phyloP scores from a whole-genome alignment of 2,113 vertebrate genomes.

The Chamaetylas fuelleborni region DNA sequence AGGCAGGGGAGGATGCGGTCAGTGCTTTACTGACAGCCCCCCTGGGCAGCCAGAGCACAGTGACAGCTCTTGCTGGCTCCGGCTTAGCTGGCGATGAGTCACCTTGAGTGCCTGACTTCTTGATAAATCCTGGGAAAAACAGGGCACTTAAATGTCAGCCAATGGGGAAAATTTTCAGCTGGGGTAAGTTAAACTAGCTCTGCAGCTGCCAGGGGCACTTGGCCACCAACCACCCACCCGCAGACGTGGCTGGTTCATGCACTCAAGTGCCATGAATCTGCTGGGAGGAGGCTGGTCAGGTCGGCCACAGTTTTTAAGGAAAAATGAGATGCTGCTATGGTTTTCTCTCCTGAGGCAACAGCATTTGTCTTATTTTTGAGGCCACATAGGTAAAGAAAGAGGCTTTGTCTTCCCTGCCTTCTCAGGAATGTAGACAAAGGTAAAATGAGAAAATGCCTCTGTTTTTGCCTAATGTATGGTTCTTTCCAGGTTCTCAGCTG shows the following conservation, averaged over 20 bases:
- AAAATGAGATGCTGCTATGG: background rate
- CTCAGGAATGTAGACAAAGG: background rate
- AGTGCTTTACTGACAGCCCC: background rate
- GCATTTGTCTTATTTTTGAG: background rate
- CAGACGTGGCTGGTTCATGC: background rate
- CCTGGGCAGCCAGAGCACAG: background rate
- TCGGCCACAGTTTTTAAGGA: background rate
- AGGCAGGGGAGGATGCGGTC: background rate
- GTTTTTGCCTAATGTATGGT: background rate
- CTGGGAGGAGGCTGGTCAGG: background rate
- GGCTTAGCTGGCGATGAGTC: background rate
- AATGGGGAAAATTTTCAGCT: background rate
- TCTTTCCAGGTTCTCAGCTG: background rate
- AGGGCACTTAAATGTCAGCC: constrained; percentile 37
- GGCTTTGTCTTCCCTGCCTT: background rate
- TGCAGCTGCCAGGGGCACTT: background rate
- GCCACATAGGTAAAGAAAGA: background rate
- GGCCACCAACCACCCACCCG: background rate
- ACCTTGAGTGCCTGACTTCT: constrained; percentile 7
- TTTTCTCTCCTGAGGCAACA: background rate
- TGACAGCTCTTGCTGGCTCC: background rate
- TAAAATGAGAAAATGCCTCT: constrained; percentile 4
- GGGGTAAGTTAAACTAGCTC: background rate
- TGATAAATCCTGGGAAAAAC: background rate
- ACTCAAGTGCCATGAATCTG: background rate